phyloP scores from a whole-genome alignment of 2,888 invertebrate species.

The Chymomyza amoena region DNA sequence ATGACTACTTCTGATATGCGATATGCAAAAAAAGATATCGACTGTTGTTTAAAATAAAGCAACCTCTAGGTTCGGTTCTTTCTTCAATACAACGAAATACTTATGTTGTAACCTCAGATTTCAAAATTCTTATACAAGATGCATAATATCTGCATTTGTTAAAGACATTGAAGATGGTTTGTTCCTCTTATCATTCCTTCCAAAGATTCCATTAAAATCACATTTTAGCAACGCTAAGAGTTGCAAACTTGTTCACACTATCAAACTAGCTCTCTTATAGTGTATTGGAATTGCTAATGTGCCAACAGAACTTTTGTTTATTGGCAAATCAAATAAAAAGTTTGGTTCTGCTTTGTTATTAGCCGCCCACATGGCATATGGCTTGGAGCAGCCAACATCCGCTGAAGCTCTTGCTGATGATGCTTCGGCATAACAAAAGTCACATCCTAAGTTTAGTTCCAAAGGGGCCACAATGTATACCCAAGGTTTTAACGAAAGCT shows the following conservation, averaged over 20 bases:
- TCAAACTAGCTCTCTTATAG: background rate
- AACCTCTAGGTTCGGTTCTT: too few species aligned
- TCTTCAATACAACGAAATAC: too few species aligned
- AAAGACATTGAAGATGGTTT: too few species aligned
- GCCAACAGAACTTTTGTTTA: background rate
- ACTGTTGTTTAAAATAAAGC: too few species aligned
- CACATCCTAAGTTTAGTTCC: constrained; percentile 48
- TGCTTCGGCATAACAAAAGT: constrained; percentile 10
- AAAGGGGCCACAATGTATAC: constrained; percentile 24
- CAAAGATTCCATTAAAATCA: too few species aligned
- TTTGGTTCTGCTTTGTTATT: constrained; percentile 13
- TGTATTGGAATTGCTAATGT: background rate
- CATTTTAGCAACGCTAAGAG: too few species aligned
- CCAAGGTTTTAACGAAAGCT: constrained; percentile 27
- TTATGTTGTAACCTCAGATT: too few species aligned
- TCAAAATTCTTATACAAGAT: too few species aligned
- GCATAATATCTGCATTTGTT: too few species aligned
- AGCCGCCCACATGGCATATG: background rate
- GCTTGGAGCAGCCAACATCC: constrained; percentile 23
- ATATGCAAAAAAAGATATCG: too few species aligned
- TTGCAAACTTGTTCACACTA: background rate
- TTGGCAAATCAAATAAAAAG: constrained; percentile 1
- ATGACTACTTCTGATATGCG: too few species aligned
- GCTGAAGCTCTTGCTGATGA: constrained; percentile 1
- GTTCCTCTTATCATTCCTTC: too few species aligned